Evolutionary conservation across 2,888 invertebrate genomes (phyloP), one percentile per base, ranked within the genome.

Genomic region (Hemaris fuciformis): DNA sequence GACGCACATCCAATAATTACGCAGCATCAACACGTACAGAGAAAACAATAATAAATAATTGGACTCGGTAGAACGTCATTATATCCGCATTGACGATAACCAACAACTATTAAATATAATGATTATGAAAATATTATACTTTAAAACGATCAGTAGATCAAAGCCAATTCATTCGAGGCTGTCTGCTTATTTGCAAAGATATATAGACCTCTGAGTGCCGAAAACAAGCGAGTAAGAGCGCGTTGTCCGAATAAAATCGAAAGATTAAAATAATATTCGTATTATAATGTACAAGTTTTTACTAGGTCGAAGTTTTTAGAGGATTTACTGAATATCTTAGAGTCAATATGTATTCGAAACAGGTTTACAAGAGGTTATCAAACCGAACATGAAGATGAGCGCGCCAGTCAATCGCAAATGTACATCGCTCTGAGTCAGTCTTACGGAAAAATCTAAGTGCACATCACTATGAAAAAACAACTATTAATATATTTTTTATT

Each of bases 401-500:
- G 73, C 69, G 74, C 75, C 74, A 79, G 79, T 81, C 72, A 72
- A 70, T 70, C 74, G 67, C 66, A 61, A 60, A 66, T 67, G 67
- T 72, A 74, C 67, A 66, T 61, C 61, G 68, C 69, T 67, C 62
- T 57, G 59, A 63, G 60, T 69, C 60, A 58, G 45, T 34, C 59
- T 43, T n/a, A 57, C 31, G 48, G 56, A 53, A 62, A 38, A 60
- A 25, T 58, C n/a, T 34, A 45, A 59, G 59, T 57, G 61, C 41
- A 48, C 43, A 61, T 34, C 27, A 64, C 43, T 34, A 75, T 70
- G 73, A 60, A 63, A 23, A 48, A 60, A 59, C 62, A 70, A 64
- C 61, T 71, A 2, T 58, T 65, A 67, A 43, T 78, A 20, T 61
- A 77, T 46, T 60, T 79, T 61, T 56, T 83, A 42, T 64, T 77